Evolutionary conservation across 2,797 vertebrate species (phyloP).

Genomic region (Argyrosomus regius): DNA sequence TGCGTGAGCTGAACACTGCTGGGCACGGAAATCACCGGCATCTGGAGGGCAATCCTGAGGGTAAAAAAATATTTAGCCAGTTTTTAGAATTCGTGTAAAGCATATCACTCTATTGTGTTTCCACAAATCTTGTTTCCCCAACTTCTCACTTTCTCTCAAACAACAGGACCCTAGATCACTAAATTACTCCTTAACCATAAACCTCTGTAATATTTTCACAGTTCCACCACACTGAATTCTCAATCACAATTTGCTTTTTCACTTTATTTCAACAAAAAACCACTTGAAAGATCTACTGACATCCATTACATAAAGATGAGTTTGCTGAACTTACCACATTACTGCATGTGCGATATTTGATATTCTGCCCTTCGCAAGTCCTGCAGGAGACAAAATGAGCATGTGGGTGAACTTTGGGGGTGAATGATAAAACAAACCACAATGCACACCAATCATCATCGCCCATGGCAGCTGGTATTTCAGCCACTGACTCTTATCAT

Average conservation of each 20-base stretch:
- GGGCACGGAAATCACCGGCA: constrained; percentile 94
- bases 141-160: constrained; percentile 42
- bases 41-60: constrained; percentile 93
- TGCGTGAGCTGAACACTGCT: constrained; percentile 96
- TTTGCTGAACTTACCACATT: constrained; percentile 92
- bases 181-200: constrained; percentile 21
- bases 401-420: constrained; percentile 48
- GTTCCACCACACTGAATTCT: constrained; percentile 30
- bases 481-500: constrained; percentile 19
- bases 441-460: constrained; percentile 47
- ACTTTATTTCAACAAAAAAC: constrained; percentile 36
- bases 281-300: constrained; percentile 50
- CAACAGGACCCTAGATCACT: constrained; percentile 20
- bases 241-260: constrained; percentile 33
- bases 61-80: not conserved
- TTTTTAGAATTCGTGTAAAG: not conserved
- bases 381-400: constrained; percentile 77
- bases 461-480: constrained; percentile 38
- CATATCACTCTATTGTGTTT: not conserved
- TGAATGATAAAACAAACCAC: constrained; percentile 67
- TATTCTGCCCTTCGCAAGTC: constrained; percentile 97
- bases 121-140: not conserved
- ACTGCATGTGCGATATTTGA: constrained; percentile 97
- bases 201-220: constrained; percentile 38
- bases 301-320: constrained; percentile 60